Evolutionary conservation across 1,140 invertebrate species (phyloP).

Genomic region (Drosophila serrata): DNA sequence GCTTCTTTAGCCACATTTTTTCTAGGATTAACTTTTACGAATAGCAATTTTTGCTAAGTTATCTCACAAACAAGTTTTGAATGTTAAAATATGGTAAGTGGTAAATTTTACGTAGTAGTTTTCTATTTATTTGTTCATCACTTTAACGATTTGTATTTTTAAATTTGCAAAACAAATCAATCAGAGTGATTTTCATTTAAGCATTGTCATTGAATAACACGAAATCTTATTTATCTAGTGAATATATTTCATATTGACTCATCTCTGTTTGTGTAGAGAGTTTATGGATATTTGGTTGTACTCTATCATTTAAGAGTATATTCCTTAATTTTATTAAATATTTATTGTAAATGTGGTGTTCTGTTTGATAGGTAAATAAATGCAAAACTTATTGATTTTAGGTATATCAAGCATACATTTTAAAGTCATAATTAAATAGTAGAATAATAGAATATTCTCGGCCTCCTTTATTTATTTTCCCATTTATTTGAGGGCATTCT

Average conservation of each 20-base stretch:
- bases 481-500: not conserved
- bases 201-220: slow-evolving; percentile 2
- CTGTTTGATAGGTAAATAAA: too few species aligned
- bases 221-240: slow-evolving; percentile 10
- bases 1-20: slow-evolving; percentile 10
- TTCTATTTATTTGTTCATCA: not conserved
- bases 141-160: not conserved
- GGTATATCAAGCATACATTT: too few species aligned
- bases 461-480: not conserved
- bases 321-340: not conserved
- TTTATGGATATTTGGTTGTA: not conserved
- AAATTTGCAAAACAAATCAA: slow-evolving; percentile 1
- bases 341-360: not conserved
- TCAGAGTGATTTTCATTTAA: slow-evolving; percentile 5
- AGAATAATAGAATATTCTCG: not conserved
- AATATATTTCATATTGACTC: slow-evolving; percentile 8
- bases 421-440: not conserved
- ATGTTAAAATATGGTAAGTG: not conserved
- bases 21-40: slow-evolving; percentile 11
- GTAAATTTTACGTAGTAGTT: not conserved
- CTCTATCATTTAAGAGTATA: not conserved
- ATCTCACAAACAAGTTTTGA: not conserved
- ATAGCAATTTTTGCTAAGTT: not conserved
- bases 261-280: not conserved
- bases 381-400: too few species aligned